Base-by-base conservation (phyloP, 2,113 vertebrate genomes). In the Cercopithecus mona region DNA sequence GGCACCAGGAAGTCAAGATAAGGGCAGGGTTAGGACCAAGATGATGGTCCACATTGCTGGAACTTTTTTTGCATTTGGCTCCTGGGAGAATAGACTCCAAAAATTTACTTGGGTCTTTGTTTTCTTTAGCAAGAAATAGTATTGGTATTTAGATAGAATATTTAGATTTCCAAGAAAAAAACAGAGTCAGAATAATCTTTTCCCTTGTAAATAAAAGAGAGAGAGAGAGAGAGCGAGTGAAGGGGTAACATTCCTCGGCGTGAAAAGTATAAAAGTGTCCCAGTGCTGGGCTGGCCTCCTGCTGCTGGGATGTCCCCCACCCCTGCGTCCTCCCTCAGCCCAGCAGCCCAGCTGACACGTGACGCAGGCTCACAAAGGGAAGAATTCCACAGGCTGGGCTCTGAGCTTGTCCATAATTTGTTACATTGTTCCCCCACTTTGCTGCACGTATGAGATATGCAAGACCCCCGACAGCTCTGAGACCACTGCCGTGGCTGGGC, bases 321-420 rank as follows among this genome's bases (percentile, higher is more conserved):
- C 90, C 82, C 64, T 6, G 32, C 0, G 20, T 43, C 32, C 85
- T 82, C 52, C 7, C 45, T 90, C 66, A 52, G 97, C 97, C 88
- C 97, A 93, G 52, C 73, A 68, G 94, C 93, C 94, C 94, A 85
- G 95, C 94, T 96, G 66, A 97, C 94, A 95, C 20, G 97, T 98
- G 95, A 97, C 35, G 73, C 73, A 90, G 87, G 43, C 83, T 91
- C 85, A 99, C 98, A 99, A 98, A 98, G 88, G 90, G 92, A 97
- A 97, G 98, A 98, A 98, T 98, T 98, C 96, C 96, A 7, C 94
- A 96, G 95, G 10, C 75, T 94, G 83, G 55, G 95, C 97, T 98
- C 98, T 86, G 98, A 96, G 97, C 97, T 97, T 98, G 98, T 97
- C 97, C 98, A 98, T 98, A 98, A 98, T 98, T 98, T 99, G 98